phyloP scores from a whole-genome alignment of 30 jellyfish, hydroid and myxozoan genomes.

The Haliclystus octoradiatus region DNA sequence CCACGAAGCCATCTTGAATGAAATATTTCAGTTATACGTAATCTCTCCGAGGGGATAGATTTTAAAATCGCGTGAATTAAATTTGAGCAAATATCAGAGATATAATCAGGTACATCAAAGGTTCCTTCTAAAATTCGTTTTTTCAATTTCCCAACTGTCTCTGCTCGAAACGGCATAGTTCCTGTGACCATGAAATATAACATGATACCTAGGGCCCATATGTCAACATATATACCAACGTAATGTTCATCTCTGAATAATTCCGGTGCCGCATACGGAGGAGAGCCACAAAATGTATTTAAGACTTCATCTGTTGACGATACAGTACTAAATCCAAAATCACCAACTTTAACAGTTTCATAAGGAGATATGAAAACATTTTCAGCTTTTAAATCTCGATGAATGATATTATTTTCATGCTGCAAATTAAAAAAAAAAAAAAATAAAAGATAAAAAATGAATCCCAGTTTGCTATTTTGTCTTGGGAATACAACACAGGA shows the following conservation, averaged over 20 bases:
- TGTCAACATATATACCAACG: constrained; percentile 74
- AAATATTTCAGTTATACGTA: constrained; percentile 60
- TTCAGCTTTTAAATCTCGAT: constrained; percentile 95
- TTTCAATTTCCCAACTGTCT: constrained; percentile 86
- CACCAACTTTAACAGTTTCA: constrained; percentile 81
- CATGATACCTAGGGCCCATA: constrained; percentile 92
- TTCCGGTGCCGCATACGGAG: constrained; percentile 98
- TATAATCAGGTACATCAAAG: constrained; percentile 59
- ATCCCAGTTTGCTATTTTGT: no score
- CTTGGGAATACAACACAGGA: no score
- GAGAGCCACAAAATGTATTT: constrained; percentile 93
- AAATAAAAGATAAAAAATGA: no score
- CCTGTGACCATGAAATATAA: constrained; percentile 87
- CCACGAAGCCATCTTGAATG: constrained; percentile 87
- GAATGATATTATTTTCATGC: constrained; percentile 79
- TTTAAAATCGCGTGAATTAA: constrained; percentile 56
- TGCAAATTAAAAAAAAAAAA: constrained; percentile 11
- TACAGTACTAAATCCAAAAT: constrained; percentile 88
- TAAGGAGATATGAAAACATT: constrained; percentile 62
- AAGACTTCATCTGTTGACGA: constrained; percentile 54
- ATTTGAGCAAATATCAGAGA: constrained; percentile 62
- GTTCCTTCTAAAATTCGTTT: constrained; percentile 71
- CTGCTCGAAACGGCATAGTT: constrained; percentile 93
- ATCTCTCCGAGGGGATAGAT: constrained; percentile 75
- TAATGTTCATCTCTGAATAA: constrained; percentile 82